Conservation (phyloP, 2,113 vertebrate genomes). For the Hemiprocne comata region DNA sequence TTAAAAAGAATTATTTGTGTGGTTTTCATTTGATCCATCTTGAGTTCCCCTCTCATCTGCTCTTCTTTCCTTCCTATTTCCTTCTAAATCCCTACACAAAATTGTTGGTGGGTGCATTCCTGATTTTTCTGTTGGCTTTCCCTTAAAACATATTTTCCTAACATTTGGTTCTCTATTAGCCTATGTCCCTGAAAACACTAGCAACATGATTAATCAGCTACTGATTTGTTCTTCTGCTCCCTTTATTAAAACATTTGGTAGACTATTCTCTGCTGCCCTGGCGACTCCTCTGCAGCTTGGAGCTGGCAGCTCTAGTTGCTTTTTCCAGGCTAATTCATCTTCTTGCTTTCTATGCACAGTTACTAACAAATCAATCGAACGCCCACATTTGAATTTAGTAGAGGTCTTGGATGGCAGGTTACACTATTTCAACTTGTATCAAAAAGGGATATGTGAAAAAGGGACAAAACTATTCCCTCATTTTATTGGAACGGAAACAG, state of each 20-base stretch:
- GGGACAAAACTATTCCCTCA: background rate
- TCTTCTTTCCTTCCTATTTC: background rate
- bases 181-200: slow-evolving; percentile 21
- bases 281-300: background rate
- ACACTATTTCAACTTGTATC: background rate
- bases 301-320: slow-evolving; percentile 9
- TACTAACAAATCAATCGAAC: slow-evolving; percentile 32
- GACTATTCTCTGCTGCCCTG: slow-evolving; percentile 18
- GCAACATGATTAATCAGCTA: slow-evolving; percentile 29
- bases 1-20: background rate
- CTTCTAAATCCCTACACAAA: background rate
- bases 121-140: slow-evolving; percentile 18
- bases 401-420: background rate
- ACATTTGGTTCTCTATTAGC: slow-evolving; percentile 38
- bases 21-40: background rate
- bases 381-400: background rate
- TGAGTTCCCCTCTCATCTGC: background rate
- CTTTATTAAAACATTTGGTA: slow-evolving; percentile 20
- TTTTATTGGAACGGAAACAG: background rate
- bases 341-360: slow-evolving; percentile 3
- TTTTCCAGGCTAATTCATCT: slow-evolving; percentile 39
- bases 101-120: background rate
- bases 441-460: background rate
- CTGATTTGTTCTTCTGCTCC: slow-evolving; percentile 33
- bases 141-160: slow-evolving; percentile 28